Base-by-base conservation (phyloP, 2,797 vertebrate species). In the Rhyacichthys aspro region DNA sequence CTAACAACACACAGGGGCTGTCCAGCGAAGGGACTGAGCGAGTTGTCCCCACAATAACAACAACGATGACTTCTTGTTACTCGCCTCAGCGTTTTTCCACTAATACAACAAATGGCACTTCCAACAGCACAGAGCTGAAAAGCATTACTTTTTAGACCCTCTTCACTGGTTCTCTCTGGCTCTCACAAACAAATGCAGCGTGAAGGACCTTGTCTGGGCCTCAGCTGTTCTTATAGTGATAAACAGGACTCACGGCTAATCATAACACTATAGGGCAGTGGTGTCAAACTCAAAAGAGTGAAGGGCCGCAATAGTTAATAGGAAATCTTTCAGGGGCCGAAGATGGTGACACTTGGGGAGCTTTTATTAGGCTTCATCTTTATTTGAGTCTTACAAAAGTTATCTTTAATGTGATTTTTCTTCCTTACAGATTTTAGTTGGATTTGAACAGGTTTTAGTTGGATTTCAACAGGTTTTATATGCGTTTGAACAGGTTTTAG, bases 51-150 rank as follows among this genome's bases (percentile, higher is more conserved):
- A 55, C 76, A 66, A 62, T 62, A 83, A 76, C 70, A 86, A 61
- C 68, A 78, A 41, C 32, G 63, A 73, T 72, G 77, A 80, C 68
- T 76, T 83, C 71, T 72, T 74, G 75, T 82, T 74, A 69, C 72
- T 70, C 38, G 43, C 33, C 68, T 79, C 70, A 76, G 78, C 70
- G 18, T 80, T 81, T 85, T 80, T 61, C 52, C 14, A 48, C 76
- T 78, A 79, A 81, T 76, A 75, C 61, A 5, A 79, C 58, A 76
- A 79, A 86, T 75, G 73, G 70, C 49, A 48, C 68, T 60, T 74
- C 59, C 62, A 46, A 46, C 53, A 72, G 38, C 43, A 70, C 1
- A 10, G 37, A 17, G 55, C 67, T 67, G 44, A 66, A 81, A 76
- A 78, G 45, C 67, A 74, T 81, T 71, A 76, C 53, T 56, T 49